A percentile compares a stretch with the other conserved stretches of the same genome.
Evolutionary conservation across 2,113 vertebrate species (phyloP).

Genomic region (Plectropomus leopardus): DNA sequence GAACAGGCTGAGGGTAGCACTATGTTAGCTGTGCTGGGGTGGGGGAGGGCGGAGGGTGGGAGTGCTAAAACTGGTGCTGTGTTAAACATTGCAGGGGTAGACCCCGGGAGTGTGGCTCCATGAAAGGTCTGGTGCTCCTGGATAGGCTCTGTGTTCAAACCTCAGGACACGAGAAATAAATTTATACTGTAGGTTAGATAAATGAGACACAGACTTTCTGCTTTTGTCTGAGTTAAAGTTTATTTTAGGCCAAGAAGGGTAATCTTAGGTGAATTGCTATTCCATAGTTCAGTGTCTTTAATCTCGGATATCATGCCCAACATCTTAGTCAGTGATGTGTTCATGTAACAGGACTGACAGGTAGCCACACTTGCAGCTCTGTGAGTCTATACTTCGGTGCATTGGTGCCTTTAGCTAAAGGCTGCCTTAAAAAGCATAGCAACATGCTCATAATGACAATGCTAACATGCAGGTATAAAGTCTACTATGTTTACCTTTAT

Average conservation of each 20-base stretch:
- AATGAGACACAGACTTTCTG: neutral
- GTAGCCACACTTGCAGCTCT: neutral
- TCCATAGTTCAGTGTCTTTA: neutral
- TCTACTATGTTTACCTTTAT: neutral
- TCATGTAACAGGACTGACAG: neutral
- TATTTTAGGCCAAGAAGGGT: neutral
- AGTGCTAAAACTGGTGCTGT: slow-evolving; percentile 68
- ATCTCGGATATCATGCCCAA: neutral
- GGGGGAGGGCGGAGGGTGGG: slow-evolving; percentile 51
- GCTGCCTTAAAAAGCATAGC: neutral
- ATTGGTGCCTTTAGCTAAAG: neutral
- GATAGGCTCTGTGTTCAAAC: slow-evolving; percentile 36
- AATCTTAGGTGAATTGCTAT: neutral
- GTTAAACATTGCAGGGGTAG: slow-evolving; percentile 66
- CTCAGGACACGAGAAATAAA: neutral
- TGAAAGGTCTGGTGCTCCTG: slow-evolving; percentile 66
- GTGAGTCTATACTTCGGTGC: neutral
- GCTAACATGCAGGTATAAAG: neutral
- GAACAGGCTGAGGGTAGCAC: slow-evolving; percentile 86
- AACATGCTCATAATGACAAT: neutral
- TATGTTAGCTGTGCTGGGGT: slow-evolving; percentile 75
- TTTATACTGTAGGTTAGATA: slow-evolving; percentile 13
- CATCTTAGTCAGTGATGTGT: neutral
- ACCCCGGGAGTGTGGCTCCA: slow-evolving; percentile 47
- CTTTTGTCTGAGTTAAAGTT: neutral